Evolutionary conservation across 2,113 vertebrate genomes (phyloP).

Genomic region (Helogale parvula): DNA sequence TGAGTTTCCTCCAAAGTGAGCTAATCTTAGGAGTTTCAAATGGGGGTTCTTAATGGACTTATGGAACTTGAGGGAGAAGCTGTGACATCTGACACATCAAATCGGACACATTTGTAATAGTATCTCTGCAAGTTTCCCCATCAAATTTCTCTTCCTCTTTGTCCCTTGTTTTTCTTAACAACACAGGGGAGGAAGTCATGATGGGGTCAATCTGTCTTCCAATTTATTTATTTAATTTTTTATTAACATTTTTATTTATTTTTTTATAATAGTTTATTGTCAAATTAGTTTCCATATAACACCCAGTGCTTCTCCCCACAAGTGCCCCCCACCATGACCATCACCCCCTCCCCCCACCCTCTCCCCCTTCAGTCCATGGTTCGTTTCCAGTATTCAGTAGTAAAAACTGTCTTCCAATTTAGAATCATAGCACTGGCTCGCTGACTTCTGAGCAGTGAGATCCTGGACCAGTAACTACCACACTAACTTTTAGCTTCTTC

Average conservation of each 20-base stretch:
- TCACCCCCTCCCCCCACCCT: too few relatives aligned
- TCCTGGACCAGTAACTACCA: neutral
- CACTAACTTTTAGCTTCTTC: neutral
- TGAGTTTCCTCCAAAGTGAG: neutral
- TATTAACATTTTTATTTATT: too few relatives aligned
- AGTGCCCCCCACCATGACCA: too few relatives aligned
- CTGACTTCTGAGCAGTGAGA: neutral
- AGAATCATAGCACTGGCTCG: neutral
- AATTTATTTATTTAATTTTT: too few relatives aligned
- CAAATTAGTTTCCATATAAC: too few relatives aligned
- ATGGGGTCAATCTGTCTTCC: neutral
- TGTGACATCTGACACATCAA: neutral
- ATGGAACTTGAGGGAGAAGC: neutral
- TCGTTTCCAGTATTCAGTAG: too few relatives aligned
- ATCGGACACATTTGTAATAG: neutral
- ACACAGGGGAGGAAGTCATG: neutral
- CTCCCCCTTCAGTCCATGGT: too few relatives aligned
- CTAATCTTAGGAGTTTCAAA: neutral
- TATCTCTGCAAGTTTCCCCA: neutral
- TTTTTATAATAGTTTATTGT: too few relatives aligned
- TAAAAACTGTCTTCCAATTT: neutral
- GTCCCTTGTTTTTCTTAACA: neutral
- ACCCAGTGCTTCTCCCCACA: too few relatives aligned
- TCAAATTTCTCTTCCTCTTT: neutral
- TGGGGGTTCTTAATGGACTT: neutral